Evolutionary conservation across 2,888 invertebrate species (phyloP).

Genomic region (Watsonalla binaria): DNA sequence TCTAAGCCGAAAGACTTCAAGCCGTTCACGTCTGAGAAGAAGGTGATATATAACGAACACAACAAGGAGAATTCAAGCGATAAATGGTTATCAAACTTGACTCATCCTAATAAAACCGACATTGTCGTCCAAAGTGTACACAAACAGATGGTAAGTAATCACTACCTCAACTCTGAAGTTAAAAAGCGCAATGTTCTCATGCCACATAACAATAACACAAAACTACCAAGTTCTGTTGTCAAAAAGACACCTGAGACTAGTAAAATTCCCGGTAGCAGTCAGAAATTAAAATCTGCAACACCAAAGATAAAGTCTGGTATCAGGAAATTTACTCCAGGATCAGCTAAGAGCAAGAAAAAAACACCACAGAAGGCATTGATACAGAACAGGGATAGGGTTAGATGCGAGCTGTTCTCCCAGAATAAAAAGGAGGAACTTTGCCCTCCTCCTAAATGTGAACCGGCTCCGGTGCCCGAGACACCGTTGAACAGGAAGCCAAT

Average conservation of each 20-base stretch:
- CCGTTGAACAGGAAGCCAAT: conserved; percentile 50
- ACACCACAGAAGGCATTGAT: conserved; percentile 37
- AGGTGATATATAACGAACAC: conserved; percentile 27
- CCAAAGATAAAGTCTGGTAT: conserved; percentile 65
- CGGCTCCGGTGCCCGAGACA: conserved; percentile 45
- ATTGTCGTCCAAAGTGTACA: conserved; percentile 26
- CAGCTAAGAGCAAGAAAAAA: conserved; percentile 50
- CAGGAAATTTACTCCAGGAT: conserved; percentile 58
- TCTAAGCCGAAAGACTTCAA: conserved; percentile 35
- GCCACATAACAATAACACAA: conserved; percentile 36
- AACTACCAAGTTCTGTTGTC: conserved; percentile 23
- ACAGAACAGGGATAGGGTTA: conserved; percentile 57
- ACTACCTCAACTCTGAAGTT: conserved; percentile 31
- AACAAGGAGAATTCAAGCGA: conserved; percentile 53
- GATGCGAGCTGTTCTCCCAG: conserved; percentile 56
- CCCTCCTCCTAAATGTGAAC: conserved; percentile 15
- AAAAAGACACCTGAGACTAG: conserved; percentile 50
- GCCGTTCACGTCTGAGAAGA: conserved; percentile 51
- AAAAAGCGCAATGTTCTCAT: conserved; percentile 40
- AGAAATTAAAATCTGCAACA: conserved; percentile 50
- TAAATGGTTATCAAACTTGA: conserved; percentile 35
- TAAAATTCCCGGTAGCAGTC: conserved; percentile 35
- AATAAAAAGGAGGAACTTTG: conserved; percentile 34
- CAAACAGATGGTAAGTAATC: conserved; percentile 21
- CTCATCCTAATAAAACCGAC: conserved; percentile 40